Conservation (phyloP, 1,140 invertebrate genomes). For the Pogonomyrmex barbatus region DNA sequence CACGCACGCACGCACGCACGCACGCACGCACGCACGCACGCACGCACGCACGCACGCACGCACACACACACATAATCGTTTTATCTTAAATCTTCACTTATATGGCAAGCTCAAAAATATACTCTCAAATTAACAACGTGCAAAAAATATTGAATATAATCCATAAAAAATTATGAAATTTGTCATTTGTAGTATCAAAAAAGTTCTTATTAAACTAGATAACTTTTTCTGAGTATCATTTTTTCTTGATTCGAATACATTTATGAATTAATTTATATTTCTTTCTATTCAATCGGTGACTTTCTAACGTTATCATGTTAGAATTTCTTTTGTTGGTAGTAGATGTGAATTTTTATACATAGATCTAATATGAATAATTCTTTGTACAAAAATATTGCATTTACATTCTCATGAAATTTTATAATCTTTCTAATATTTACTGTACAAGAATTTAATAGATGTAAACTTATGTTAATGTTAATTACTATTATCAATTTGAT, state of each 20-base stretch:
- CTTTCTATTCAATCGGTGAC: neutral
- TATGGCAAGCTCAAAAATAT: constrained; percentile 36
- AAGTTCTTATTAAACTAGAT: constrained; percentile 10
- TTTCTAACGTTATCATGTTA: neutral
- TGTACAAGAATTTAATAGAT: too few species aligned
- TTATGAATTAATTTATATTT: constrained; percentile 16
- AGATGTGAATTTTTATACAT: too few species aligned
- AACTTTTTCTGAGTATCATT: constrained; percentile 33
- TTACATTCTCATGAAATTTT: too few species aligned
- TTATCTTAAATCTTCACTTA: neutral
- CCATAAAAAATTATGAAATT: constrained; percentile 5
- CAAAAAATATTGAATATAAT: constrained; percentile 3
- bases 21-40: too few species aligned
- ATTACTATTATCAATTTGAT: neutral
- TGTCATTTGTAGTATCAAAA: constrained; percentile 14
- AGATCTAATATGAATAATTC: too few species aligned
- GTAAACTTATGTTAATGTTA: too few species aligned
- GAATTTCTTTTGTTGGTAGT: neutral
- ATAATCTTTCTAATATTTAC: too few species aligned
- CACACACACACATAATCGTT: neutral
- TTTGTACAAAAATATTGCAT: too few species aligned
- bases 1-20: too few species aligned
- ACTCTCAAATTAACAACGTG: constrained; percentile 21
- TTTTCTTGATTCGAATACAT: constrained; percentile 7
- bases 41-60: too few species aligned